Conservation (phyloP, 2,888 invertebrate species). For the Elegia similella region DNA sequence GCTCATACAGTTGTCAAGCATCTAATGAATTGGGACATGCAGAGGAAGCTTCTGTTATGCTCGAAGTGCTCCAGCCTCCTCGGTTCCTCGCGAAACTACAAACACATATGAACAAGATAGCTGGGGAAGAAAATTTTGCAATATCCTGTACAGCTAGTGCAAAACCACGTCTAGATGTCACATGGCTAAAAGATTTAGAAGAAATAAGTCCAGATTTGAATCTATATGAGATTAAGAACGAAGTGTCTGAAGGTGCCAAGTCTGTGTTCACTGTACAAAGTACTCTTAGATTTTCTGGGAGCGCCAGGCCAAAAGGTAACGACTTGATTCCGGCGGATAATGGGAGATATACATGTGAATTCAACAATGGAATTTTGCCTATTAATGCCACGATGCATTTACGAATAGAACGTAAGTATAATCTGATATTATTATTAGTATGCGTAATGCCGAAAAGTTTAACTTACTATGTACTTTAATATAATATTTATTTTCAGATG, state of each 20-base stretch:
- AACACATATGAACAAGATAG: constrained; percentile 89
- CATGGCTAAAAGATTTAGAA: constrained; percentile 92
- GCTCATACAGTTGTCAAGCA: constrained; percentile 94
- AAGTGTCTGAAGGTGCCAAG: constrained; percentile 88
- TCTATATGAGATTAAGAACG: constrained; percentile 91
- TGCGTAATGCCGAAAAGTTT: constrained; percentile 9
- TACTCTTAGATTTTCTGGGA: constrained; percentile 89
- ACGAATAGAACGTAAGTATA: constrained; percentile 91
- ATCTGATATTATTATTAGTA: neutral
- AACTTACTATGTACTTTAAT: neutral
- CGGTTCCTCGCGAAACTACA: constrained; percentile 91
- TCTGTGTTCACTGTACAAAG: constrained; percentile 92
- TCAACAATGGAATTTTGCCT: constrained; percentile 94
- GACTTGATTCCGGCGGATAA: constrained; percentile 91
- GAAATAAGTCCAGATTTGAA: constrained; percentile 89
- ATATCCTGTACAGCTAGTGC: constrained; percentile 93
- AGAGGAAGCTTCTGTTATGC: constrained; percentile 89
- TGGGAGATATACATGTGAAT: constrained; percentile 93
- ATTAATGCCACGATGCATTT: constrained; percentile 95
- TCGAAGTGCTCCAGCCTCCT: constrained; percentile 94
- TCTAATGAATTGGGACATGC: constrained; percentile 94
- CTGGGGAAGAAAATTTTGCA: constrained; percentile 89
- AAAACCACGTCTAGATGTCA: constrained; percentile 91
- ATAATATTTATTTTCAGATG: constrained; percentile 78
- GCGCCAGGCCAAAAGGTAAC: constrained; percentile 88